Base-by-base conservation (phyloP, 2,888 invertebrate species). In the Lasioglossum morio region DNA sequence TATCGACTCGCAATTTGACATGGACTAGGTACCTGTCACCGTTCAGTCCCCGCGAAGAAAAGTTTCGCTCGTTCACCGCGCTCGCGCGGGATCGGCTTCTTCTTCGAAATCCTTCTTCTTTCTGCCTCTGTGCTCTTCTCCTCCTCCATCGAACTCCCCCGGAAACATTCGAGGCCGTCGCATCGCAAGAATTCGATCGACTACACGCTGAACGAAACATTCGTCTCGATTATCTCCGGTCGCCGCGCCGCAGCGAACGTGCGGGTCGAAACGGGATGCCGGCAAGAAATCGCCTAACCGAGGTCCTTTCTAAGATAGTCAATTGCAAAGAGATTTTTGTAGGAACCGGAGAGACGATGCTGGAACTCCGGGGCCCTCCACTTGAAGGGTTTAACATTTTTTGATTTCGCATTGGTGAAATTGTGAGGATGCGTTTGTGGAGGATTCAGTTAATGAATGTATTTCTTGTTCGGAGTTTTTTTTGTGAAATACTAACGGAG, bases 1-100 rank as follows among this genome's bases (percentile, higher is more conserved):
- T 93, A 92, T 92, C 92, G 91, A 92, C 92, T 93, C 88, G 87
- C 91, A 88, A 92, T 93, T 93, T 92, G 93, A 93, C 91, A 91
- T 84, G 89, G 88, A 86, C 90, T 84, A 72, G 88, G 84, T 88
- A 86, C 88, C 88, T 88, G 90, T 88, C 91, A 87, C 89, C 85
- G 87, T 89, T 89, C 91, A 87, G 84, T 90, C 87, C 85, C 72
- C 74, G 82, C 72, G 77, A 86, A 90, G 90, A 92, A 91, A 90
- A 91, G 91, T 92, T 91, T 90, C 90, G 87, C 90, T 91, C 91
- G 89, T 91, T 91, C 82, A 80, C 79, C 81, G 84, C 79, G 81
- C 72, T 27, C 46, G 23, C 48, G n/a, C 70, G 16, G 19, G 19
- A 40, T 46, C 60, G 60, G 27, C 19, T 0, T 10, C 34, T 63